Percentiles rank a stretch among this genome's conserved stretches.
Conservation (phyloP, 2,888 invertebrate genomes). For the Allolobophora icterica region DNA sequence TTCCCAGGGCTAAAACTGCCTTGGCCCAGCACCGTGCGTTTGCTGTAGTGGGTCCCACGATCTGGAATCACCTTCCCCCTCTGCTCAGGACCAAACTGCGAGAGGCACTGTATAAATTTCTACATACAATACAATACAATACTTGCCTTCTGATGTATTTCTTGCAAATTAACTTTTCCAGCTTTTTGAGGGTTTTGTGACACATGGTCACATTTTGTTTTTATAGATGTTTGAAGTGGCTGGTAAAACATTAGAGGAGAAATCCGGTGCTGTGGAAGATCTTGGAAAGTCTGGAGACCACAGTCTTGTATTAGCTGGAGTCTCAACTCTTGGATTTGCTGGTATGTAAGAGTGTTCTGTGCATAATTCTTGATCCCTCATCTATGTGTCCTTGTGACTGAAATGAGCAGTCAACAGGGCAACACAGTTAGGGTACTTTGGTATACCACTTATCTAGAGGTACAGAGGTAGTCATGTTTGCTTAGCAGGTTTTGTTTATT, state of each 20-base stretch:
- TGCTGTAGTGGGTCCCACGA: no score
- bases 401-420: background rate
- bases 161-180: background rate
- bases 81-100: no score
- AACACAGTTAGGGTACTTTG: background rate
- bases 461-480: background rate
- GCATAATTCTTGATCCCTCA: no score
- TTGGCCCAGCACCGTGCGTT: no score
- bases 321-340: conserved; percentile 27
- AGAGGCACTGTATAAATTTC: no score
- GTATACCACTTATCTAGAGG: background rate
- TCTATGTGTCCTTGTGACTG: background rate
- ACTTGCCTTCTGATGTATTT: background rate
- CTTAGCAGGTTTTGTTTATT: background rate
- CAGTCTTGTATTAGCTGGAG: conserved; percentile 26
- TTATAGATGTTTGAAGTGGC: conserved; percentile 4
- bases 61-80: no score
- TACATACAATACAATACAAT: no score
- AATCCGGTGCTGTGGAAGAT: background rate
- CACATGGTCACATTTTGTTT: background rate
- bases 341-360: background rate
- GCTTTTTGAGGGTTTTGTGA: background rate
- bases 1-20: no score
- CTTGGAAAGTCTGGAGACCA: conserved; percentile 5
- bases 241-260: background rate